Evolutionary conservation across 1,140 invertebrate genomes (phyloP), one percentile per base, ranked within the genome.

Genomic region (Drosophila erecta): DNA sequence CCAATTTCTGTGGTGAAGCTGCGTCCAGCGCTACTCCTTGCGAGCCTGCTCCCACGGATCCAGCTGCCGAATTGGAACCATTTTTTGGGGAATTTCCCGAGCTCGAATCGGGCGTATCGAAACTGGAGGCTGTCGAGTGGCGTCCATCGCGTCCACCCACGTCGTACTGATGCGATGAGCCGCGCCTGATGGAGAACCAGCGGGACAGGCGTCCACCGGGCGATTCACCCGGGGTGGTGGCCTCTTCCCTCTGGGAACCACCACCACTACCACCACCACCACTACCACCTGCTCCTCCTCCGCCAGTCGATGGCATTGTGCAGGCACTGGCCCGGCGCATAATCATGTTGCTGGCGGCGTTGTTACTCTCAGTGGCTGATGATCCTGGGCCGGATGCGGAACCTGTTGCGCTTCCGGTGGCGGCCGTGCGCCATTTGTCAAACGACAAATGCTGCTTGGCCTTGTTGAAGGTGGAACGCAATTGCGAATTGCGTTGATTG

Each of bases 151-250:
- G 78, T 66, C 92, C 92, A 12, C 93, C 94, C 87, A 96, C 94
- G 83, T 96, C 96, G 90, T 96, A 96, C 65, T 97, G 95, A 90
- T 96, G 95, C n/a, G 94, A 93, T 41, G 95, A 96, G 40, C 96
- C 95, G 59, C 96, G 94, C 11, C 96, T 93, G 46, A 97, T 96
- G 73, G 96, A 97, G 93, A 97, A 97, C 96, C 96, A 97, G 70
- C 96, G 93, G 10, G 96, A 95, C 2, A 97, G 93, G 30, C 95
- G 92, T 10, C 96, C 96, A 38, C 96, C 95, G 12, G 94, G 93
- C 56, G 95, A 93, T 50, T 95, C 95, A 41, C 94, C 93, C 4
- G 94, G 93, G 22, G 93, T 85, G 27, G 91, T 91, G 15, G 81
- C 67, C n/a, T 91, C 90, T 15, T 91, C 86, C 0, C 87, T 53